Conservation (phyloP, 2,888 invertebrate species). For the Melanargia galathea region DNA sequence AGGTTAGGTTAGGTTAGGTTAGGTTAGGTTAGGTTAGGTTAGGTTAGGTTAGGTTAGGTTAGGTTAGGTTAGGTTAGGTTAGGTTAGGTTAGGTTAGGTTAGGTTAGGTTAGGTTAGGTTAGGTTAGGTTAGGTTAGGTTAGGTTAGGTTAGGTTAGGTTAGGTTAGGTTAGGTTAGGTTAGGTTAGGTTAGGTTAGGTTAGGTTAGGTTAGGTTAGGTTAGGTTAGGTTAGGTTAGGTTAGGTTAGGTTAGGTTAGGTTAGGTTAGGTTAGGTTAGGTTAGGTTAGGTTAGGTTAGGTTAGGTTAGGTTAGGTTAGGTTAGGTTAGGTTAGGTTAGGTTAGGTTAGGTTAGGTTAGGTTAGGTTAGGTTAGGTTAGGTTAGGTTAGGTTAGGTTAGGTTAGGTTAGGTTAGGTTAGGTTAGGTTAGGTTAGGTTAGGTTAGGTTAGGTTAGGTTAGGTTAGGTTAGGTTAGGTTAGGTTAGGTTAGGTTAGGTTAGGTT, state of each 20-base stretch:
- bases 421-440: slow-evolving; percentile 35
- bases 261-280: slow-evolving; percentile 35
- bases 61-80: too few relatives aligned
- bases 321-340: slow-evolving; percentile 36
- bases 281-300: slow-evolving; percentile 33
- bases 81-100: too few relatives aligned
- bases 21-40: too few relatives aligned
- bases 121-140: too few relatives aligned
- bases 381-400: slow-evolving; percentile 34
- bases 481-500: slow-evolving; percentile 34
- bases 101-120: too few relatives aligned
- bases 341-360: slow-evolving; percentile 36
- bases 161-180: slow-evolving; percentile 37
- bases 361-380: slow-evolving; percentile 32
- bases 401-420: slow-evolving; percentile 34
- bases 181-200: slow-evolving; percentile 37
- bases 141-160: too few relatives aligned
- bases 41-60: too few relatives aligned
- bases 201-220: slow-evolving; percentile 36
- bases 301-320: slow-evolving; percentile 34
- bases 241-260: slow-evolving; percentile 31
- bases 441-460: slow-evolving; percentile 33
- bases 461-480: slow-evolving; percentile 31
- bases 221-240: slow-evolving; percentile 35
- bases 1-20: too few relatives aligned